Evolutionary conservation across 1,140 invertebrate genomes (phyloP).

Genomic region (Diplogasteroides magnus): DNA sequence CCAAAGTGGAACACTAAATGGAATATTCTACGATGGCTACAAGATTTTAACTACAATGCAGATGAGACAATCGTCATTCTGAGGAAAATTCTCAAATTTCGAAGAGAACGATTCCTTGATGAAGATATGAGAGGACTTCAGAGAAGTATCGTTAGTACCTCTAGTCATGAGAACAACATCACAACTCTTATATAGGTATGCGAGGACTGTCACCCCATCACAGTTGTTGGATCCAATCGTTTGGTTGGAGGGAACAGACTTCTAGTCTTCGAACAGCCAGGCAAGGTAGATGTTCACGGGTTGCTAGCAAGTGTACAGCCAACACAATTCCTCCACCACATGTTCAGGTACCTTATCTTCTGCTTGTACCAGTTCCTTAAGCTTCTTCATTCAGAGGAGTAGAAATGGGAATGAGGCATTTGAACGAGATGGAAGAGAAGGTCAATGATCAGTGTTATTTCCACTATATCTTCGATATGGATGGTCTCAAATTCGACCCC

Average conservation of each 20-base stretch:
- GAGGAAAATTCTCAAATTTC: constrained; percentile 27
- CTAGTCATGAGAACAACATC: constrained; percentile 2
- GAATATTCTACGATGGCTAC: constrained; percentile 30
- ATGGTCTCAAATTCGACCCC: constrained; percentile 24
- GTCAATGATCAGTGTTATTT: constrained; percentile 17
- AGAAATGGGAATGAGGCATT: not conserved
- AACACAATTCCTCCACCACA: constrained; percentile 27
- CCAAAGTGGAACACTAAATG: constrained; percentile 25
- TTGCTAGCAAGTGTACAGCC: constrained; percentile 31
- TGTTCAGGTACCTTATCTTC: constrained; percentile 21
- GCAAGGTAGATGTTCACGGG: constrained; percentile 20
- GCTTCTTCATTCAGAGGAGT: not conserved
- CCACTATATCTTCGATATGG: constrained; percentile 30
- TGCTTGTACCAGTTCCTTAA: not conserved
- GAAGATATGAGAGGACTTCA: constrained; percentile 19
- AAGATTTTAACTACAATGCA: not conserved
- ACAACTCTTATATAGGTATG: constrained; percentile 12
- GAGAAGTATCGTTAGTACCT: constrained; percentile 7
- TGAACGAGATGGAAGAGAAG: constrained; percentile 26
- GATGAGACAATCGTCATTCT: constrained; percentile 2
- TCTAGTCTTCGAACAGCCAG: constrained; percentile 22
- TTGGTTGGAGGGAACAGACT: constrained; percentile 19
- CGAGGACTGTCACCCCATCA: constrained; percentile 21
- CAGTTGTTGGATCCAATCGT: constrained; percentile 25
- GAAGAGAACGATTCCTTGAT: constrained; percentile 24